Conservation (phyloP, 2,797 vertebrate genomes). For the Onychomys leucogaster region DNA sequence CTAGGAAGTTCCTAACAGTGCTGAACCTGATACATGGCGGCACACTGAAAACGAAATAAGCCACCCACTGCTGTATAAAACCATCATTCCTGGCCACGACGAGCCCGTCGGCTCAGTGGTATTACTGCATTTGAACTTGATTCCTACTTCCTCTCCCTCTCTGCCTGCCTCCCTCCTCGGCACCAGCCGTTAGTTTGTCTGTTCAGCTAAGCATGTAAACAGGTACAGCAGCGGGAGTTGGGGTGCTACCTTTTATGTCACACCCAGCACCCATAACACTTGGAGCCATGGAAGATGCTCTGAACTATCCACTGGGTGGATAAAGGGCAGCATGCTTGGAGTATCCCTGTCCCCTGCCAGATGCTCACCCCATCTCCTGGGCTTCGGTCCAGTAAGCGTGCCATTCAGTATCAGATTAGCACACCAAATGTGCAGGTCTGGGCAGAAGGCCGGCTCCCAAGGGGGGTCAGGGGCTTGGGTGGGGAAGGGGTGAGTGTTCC, state of each 20-base stretch:
- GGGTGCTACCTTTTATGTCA: not conserved
- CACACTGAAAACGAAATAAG: not conserved
- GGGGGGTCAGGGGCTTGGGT: not conserved
- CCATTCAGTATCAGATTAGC: not conserved
- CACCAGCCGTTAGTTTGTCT: not conserved
- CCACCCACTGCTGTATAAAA: not conserved
- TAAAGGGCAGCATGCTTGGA: not conserved
- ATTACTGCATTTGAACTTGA: not conserved
- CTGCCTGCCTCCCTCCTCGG: conserved; percentile 18
- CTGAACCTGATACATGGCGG: not conserved
- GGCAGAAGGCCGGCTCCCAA: not conserved
- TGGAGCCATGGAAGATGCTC: not conserved
- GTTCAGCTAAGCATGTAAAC: not conserved
- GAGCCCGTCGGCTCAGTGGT: not conserved
- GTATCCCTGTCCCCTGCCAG: not conserved
- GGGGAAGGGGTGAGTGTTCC: not conserved
- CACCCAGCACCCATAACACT: not conserved
- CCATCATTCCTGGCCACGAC: not conserved
- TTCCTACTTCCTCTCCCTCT: not conserved
- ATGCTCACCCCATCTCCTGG: not conserved
- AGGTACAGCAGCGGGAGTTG: not conserved
- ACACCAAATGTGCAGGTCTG: not conserved
- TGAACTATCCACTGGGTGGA: not conserved
- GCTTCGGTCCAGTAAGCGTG: not conserved
- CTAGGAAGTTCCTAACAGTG: not conserved